Base-by-base conservation (phyloP, 2,888 invertebrate genomes). In the Apodemia hepburni region DNA sequence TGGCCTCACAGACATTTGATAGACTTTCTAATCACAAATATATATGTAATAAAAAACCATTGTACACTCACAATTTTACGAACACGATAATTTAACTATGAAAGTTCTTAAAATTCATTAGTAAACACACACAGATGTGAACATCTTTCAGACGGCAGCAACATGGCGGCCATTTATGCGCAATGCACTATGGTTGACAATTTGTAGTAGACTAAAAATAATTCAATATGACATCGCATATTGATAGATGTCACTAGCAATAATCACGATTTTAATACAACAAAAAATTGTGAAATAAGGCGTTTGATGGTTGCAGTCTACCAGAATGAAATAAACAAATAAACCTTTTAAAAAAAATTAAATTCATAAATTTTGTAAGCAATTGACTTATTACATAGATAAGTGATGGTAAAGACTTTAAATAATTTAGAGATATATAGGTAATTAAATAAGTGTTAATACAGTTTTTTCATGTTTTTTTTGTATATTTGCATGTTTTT, bases 111-210 rank as follows among this genome's bases (percentile, higher is more conserved):
- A 89, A 92, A 85, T 84, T 84, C 90, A 92, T 87, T 92, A 89
- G 92, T 92, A 92, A 92, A 92, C 92, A 92, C 87, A 90, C 84
- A 87, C 83, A 92, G 87, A 87, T 86, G 87, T 87, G 92, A 92
- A 91, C 89, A 92, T 90, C 91, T 88, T 86, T 88, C 92, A 90
- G 91, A 90, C 92, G 87, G 90, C 88, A 90, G 91, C 90, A 92
- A 92, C 92, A 92, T 92, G 92, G 92, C 92, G 92, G 91, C 92
- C 92, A 91, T 92, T 87, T 91, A 91, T 92, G 92, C 92, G 92
- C 92, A 92, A 89, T 92, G 92, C 91, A 92, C 84, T 91, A 87
- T 85, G 90, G 88, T 92, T 92, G 92, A 91, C 92, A 91, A 88
- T 89, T 90, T 85, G 86, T 85, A 85, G 82, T 82, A 81, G 82